Evolutionary conservation across 1,140 invertebrate genomes (phyloP).

Genomic region (Papilio polyxenes): DNA sequence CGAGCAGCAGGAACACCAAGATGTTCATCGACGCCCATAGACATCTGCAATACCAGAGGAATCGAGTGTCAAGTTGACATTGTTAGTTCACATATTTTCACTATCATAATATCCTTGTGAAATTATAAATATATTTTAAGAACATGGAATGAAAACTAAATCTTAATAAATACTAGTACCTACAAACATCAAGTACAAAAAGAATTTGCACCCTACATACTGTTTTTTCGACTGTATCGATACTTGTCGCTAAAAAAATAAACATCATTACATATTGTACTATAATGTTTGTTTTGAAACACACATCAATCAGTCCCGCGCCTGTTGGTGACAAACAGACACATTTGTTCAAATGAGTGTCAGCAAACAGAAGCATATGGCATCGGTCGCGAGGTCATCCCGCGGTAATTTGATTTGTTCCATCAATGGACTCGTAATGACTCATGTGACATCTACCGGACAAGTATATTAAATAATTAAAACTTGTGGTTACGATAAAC

Average conservation of each 20-base stretch:
- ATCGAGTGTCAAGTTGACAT: too few species aligned
- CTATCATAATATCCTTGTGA: too few species aligned
- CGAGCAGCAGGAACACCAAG: too few species aligned
- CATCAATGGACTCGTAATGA: not conserved
- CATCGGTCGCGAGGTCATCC: slow-evolving; percentile 33
- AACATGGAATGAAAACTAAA: too few species aligned
- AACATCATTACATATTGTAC: not conserved
- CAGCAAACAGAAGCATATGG: slow-evolving; percentile 40
- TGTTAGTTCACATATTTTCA: too few species aligned
- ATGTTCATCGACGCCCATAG: too few species aligned
- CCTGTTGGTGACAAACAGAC: not conserved
- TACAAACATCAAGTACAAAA: not conserved
- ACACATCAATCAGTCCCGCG: not conserved
- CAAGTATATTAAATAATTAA: not conserved
- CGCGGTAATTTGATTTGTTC: slow-evolving; percentile 39
- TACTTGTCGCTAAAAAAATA: slow-evolving; percentile 22
- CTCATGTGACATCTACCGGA: not conserved
- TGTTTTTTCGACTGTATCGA: not conserved
- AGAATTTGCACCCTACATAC: not conserved
- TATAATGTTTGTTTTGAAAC: not conserved
- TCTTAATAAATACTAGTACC: too few species aligned
- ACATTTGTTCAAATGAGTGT: slow-evolving; percentile 39
- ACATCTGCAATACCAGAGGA: too few species aligned
- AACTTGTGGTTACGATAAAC: not conserved
- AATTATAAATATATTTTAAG: too few species aligned